phyloP scores from a whole-genome alignment of 2,797 vertebrate genomes.

The Chelidonichthys spinosus region DNA sequence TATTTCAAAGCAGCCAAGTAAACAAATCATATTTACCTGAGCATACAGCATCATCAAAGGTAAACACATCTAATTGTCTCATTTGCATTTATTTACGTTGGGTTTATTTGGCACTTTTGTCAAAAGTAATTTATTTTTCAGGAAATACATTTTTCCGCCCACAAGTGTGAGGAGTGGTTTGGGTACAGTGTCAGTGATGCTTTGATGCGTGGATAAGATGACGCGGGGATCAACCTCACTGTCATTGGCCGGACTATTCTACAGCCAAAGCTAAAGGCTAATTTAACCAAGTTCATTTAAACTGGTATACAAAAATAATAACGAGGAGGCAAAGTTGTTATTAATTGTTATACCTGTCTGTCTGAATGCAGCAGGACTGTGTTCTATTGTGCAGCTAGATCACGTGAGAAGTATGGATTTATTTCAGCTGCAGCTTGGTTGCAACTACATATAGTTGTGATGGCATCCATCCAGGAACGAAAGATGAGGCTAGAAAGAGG shows the following conservation, averaged over 20 bases:
- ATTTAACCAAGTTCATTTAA: conserved; percentile 1
- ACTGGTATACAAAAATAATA: background rate
- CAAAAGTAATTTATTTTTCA: background rate
- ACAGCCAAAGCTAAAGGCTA: background rate
- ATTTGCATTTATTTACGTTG: background rate
- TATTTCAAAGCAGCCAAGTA: conserved; percentile 19
- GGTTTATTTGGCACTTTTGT: background rate
- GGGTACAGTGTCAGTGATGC: background rate
- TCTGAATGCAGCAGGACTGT: conserved; percentile 6
- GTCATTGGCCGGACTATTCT: background rate
- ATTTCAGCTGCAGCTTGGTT: conserved; percentile 23
- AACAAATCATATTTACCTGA: conserved; percentile 25
- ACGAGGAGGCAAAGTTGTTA: background rate
- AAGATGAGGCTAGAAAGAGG: conserved; percentile 26
- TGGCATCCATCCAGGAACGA: conserved; percentile 20
- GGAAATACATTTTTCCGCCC: too few relatives aligned
- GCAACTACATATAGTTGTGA: conserved; percentile 21
- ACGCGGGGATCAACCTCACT: background rate
- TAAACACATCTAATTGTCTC: background rate
- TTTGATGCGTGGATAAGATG: background rate
- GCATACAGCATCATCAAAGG: background rate
- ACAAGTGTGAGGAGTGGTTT: background rate
- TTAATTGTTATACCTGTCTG: background rate
- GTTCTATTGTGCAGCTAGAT: background rate
- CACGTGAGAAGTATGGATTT: conserved; percentile 22